Evolutionary conservation across 2,797 vertebrate genomes (phyloP).

Genomic region (Tokudaia tokunoshimensis): DNA sequence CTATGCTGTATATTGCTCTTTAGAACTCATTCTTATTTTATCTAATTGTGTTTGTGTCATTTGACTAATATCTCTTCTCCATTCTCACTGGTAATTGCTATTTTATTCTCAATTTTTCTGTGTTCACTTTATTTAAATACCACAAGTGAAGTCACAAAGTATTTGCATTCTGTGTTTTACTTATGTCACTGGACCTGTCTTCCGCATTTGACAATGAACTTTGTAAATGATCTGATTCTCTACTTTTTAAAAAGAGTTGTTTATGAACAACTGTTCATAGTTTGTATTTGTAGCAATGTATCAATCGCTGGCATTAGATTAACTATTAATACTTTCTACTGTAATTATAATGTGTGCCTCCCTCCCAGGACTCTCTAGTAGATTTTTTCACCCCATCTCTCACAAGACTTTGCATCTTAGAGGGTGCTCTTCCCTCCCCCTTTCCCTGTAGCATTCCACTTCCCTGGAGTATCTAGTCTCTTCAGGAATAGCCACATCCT

Average conservation of each 20-base stretch:
- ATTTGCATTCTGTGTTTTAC: not conserved
- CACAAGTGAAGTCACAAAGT: not conserved
- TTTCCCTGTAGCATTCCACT: too few relatives aligned
- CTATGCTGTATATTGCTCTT: not conserved
- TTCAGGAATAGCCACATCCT: too few relatives aligned
- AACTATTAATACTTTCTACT: not conserved
- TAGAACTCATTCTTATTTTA: not conserved
- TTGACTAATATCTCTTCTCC: not conserved
- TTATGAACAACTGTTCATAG: not conserved
- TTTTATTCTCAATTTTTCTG: not conserved
- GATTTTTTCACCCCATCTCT: too few relatives aligned
- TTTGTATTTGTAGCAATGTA: not conserved
- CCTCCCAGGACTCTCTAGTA: too few relatives aligned
- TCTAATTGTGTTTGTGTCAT: not conserved
- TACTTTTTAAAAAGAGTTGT: not conserved
- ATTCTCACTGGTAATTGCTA: not conserved
- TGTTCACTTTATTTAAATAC: not conserved
- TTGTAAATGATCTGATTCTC: not conserved
- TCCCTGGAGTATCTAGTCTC: too few relatives aligned
- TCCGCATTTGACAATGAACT: not conserved
- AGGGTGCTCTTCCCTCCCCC: too few relatives aligned
- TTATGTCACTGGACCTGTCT: not conserved
- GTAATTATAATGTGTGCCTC: not conserved
- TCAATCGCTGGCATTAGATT: too few relatives aligned
- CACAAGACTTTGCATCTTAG: too few relatives aligned